Conservation (phyloP, 2,888 invertebrate species). For the Atethmia centrago region DNA sequence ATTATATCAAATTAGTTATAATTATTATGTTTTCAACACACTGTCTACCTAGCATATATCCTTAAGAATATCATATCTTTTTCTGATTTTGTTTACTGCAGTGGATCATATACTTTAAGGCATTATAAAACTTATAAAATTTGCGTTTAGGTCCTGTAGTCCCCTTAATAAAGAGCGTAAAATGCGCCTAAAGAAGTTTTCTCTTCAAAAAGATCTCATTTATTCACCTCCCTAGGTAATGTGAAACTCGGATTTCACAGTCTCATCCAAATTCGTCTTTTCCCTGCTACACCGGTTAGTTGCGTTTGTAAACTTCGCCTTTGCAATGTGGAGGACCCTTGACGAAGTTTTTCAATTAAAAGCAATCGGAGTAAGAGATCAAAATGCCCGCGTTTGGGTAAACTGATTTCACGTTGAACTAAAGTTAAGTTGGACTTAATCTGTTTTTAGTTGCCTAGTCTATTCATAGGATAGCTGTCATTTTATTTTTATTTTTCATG, state of each 20-base stretch:
- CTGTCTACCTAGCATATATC: no score
- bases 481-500: background rate
- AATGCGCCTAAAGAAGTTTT: no score
- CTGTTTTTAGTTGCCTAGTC: slow-evolving; percentile 23
- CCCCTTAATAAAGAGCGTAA: no score
- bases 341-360: slow-evolving; percentile 79
- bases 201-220: background rate
- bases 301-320: slow-evolving; percentile 51
- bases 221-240: slow-evolving; percentile 14
- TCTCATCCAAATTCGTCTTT: slow-evolving; percentile 45
- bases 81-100: no score
- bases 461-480: background rate
- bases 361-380: slow-evolving; percentile 68
- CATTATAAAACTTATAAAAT: no score
- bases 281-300: slow-evolving; percentile 45
- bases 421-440: slow-evolving; percentile 34
- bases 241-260: slow-evolving; percentile 1
- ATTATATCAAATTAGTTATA: no score
- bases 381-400: slow-evolving; percentile 63
- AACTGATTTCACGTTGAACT: slow-evolving; percentile 60
- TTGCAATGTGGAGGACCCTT: slow-evolving; percentile 59
- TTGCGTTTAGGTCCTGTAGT: no score
- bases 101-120: no score
- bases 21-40: no score
- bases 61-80: no score